Evolutionary conservation across 2,113 vertebrate species (phyloP).

Genomic region (Chunga burmeisteri): DNA sequence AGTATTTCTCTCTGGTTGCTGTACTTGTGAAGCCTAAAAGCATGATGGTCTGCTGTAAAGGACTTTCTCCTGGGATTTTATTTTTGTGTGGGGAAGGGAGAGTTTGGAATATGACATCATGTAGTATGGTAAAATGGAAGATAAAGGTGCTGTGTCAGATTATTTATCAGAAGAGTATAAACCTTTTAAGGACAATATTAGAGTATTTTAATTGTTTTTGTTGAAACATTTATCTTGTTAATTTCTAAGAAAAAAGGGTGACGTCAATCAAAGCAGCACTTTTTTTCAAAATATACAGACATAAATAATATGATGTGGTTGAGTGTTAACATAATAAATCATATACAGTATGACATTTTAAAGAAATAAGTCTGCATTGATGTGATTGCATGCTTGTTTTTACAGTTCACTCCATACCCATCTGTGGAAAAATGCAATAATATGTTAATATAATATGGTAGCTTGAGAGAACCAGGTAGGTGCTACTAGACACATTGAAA

Average conservation of each 20-base stretch:
- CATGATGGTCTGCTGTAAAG: constrained; percentile 72
- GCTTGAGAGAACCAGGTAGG: constrained; percentile 85
- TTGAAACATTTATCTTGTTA: constrained; percentile 79
- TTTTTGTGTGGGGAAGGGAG: constrained; percentile 68
- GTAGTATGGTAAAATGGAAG: constrained; percentile 70
- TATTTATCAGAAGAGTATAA: constrained; percentile 81
- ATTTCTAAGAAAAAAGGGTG: constrained; percentile 77
- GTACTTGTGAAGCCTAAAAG: constrained; percentile 72
- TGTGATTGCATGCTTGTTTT: constrained; percentile 89
- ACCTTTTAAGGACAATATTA: constrained; percentile 76
- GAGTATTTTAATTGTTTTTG: constrained; percentile 75
- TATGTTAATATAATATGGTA: constrained; percentile 85
- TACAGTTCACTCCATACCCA: constrained; percentile 80
- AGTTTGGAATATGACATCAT: constrained; percentile 73
- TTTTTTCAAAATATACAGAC: constrained; percentile 82
- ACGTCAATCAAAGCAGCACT: constrained; percentile 82
- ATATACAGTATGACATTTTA: constrained; percentile 87
- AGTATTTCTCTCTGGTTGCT: constrained; percentile 64
- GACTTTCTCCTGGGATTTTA: constrained; percentile 76
- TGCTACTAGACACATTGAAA: constrained; percentile 83
- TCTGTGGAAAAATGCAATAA: constrained; percentile 88
- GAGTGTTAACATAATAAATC: constrained; percentile 88
- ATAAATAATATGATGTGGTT: constrained; percentile 86
- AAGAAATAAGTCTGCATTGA: constrained; percentile 87
- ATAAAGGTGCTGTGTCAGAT: constrained; percentile 77